Conservation (phyloP, 2,888 invertebrate genomes). For the Augiades crinisus region DNA sequence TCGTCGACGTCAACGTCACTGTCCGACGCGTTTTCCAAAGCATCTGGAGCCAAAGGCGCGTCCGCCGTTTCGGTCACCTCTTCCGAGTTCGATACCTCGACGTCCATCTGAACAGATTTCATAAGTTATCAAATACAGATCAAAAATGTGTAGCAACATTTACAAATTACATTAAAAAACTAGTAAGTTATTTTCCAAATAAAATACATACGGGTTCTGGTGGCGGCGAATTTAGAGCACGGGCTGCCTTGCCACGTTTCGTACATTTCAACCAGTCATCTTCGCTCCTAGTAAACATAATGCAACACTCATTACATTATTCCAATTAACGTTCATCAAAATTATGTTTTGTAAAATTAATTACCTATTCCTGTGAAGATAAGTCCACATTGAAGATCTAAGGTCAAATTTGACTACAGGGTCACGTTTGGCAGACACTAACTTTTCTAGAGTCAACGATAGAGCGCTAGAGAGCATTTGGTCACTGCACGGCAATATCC, state of each 20-base stretch:
- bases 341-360: no score
- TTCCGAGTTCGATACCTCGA: slow-evolving; percentile 52
- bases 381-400: slow-evolving; percentile 97
- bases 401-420: slow-evolving; percentile 97
- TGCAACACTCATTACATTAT: neutral
- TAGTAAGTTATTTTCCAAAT: neutral
- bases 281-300: slow-evolving; percentile 50
- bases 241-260: slow-evolving; percentile 11
- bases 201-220: slow-evolving; percentile 11
- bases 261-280: slow-evolving; percentile 61
- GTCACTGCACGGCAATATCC: slow-evolving; percentile 80
- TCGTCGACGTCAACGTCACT: slow-evolving; percentile 74
- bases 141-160: neutral
- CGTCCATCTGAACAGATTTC: slow-evolving; percentile 41
- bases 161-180: neutral
- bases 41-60: slow-evolving; percentile 50
- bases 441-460: slow-evolving; percentile 93
- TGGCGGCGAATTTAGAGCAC: slow-evolving; percentile 9
- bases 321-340: no score
- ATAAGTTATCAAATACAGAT: no score
- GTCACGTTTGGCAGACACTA: slow-evolving; percentile 91
- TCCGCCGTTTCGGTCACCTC: slow-evolving; percentile 48
- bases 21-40: slow-evolving; percentile 57
- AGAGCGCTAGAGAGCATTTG: slow-evolving; percentile 90
- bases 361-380: slow-evolving; percentile 88